phyloP scores from a whole-genome alignment of 2,888 invertebrate species.

The Eugnorisma glareosa region DNA sequence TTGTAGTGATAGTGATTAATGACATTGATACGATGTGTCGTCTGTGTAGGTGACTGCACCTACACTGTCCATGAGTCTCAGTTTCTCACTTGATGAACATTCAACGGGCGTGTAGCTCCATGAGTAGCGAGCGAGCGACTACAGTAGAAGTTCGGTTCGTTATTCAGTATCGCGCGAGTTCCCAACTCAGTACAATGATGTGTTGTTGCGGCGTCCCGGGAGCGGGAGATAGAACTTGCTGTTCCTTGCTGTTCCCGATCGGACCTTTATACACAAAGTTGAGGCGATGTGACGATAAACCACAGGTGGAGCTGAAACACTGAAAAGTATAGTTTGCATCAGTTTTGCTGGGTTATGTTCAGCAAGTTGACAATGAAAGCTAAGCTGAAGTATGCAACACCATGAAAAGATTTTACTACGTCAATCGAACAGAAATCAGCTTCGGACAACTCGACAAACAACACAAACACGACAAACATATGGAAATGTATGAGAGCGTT shows the following conservation, averaged over 20 bases:
- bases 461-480: too few species aligned
- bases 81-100: not conserved
- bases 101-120: not conserved
- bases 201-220: conserved; percentile 2
- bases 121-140: not conserved
- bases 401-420: not conserved
- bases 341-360: not conserved
- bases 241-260: not conserved
- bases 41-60: too few species aligned
- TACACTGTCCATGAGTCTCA: not conserved
- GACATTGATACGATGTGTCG: not conserved
- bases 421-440: not conserved
- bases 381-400: not conserved
- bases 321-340: not conserved
- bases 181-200: conserved; percentile 5
- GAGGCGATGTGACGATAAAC: not conserved
- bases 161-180: conserved; percentile 5
- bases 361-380: not conserved
- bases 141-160: conserved; percentile 5
- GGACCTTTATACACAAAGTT: not conserved
- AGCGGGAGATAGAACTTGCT: conserved; percentile 7
- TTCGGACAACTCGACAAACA: not conserved
- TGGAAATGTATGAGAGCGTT: too few species aligned
- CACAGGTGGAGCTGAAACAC: not conserved
- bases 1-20: too few species aligned